These are phyloP conservation scores for Phataginus tetradactyla DNA, from an alignment of 2,797 vertebrate genomes.

Conservation along the genomic window DNA sequence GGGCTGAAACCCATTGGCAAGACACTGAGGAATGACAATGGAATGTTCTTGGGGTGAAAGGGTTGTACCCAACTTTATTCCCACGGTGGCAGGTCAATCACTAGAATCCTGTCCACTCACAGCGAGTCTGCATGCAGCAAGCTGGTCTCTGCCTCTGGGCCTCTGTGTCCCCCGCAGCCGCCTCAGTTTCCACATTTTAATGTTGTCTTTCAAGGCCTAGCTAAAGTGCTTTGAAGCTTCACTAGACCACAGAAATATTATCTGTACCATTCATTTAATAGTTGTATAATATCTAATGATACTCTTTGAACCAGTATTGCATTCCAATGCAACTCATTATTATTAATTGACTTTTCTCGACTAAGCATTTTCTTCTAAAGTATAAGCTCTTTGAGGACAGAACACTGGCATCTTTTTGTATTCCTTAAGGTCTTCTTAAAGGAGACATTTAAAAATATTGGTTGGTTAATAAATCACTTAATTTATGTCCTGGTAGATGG, in stretches of 20 bases:
- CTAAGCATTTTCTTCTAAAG: background rate
- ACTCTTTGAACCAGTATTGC: background rate
- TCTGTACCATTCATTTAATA: background rate
- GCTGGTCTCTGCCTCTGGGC: no score
- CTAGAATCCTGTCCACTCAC: no score
- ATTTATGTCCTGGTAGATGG: background rate
- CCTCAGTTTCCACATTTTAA: background rate
- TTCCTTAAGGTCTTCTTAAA: background rate
- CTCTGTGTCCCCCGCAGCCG: no score
- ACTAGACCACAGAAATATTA: background rate
- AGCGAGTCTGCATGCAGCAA: no score
- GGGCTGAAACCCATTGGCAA: no score
- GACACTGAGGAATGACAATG: no score
- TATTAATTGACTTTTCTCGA: slow-evolving; percentile 30
- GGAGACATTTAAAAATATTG: background rate
- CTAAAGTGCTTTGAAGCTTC: background rate
- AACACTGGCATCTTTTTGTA: background rate
- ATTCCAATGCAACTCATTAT: background rate
- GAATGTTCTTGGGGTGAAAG: no score
- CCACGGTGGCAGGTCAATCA: no score
- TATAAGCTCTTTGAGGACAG: background rate
- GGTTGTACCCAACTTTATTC: no score
- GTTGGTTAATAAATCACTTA: background rate
- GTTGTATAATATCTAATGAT: background rate
- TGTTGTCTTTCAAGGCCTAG: background rate